Evolutionary conservation across 2,888 invertebrate species (phyloP).

Genomic region (Automeris io): DNA sequence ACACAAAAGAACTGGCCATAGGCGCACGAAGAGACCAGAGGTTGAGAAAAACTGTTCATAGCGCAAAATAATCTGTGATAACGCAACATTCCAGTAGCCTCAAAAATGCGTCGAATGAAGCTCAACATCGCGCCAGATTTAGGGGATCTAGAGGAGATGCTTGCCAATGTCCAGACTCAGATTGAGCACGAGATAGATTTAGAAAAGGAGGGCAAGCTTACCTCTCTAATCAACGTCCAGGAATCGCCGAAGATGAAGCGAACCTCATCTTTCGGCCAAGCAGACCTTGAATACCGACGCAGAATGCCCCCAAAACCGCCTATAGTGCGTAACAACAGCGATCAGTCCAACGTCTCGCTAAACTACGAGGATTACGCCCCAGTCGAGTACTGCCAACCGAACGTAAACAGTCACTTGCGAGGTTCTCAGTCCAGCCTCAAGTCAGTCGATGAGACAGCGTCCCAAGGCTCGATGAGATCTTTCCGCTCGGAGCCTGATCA

Average conservation of each 20-base stretch:
- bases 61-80: slow-evolving; percentile 20
- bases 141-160: slow-evolving; percentile 69
- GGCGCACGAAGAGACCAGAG: no score
- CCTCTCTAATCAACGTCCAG: slow-evolving; percentile 50
- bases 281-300: slow-evolving; percentile 42
- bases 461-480: slow-evolving; percentile 52
- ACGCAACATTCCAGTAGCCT: slow-evolving; percentile 7
- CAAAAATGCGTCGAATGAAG: slow-evolving; percentile 53
- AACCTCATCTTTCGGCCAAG: slow-evolving; percentile 41
- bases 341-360: slow-evolving; percentile 17
- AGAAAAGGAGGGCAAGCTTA: slow-evolving; percentile 56
- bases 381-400: slow-evolving; percentile 39
- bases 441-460: slow-evolving; percentile 53
- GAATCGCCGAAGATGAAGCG: slow-evolving; percentile 58
- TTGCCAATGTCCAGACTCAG: slow-evolving; percentile 66
- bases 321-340: slow-evolving; percentile 25
- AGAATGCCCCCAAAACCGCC: slow-evolving; percentile 38
- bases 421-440: slow-evolving; percentile 51
- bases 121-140: slow-evolving; percentile 61
- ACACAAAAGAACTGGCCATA: no score
- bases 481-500: slow-evolving; percentile 58
- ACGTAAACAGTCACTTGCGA: slow-evolving; percentile 34
- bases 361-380: slow-evolving; percentile 34
- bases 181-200: slow-evolving; percentile 65
- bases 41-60: no score